Base-by-base conservation (phyloP, 2,888 invertebrate species). In the Mythimna impura region DNA sequence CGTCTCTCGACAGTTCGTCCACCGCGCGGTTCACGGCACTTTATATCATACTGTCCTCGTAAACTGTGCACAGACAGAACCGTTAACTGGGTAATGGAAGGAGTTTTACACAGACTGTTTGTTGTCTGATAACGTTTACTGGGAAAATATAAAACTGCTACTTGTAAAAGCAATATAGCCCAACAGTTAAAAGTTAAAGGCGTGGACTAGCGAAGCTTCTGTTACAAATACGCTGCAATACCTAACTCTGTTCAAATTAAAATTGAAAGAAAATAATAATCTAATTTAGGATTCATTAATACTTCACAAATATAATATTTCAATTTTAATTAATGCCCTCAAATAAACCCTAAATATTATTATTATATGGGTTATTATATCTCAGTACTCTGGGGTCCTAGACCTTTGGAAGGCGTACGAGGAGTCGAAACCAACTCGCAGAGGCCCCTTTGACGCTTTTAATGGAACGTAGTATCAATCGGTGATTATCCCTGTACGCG, bases 91-190 rank as follows among this genome's bases (percentile, higher is more conserved):
- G n/a, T 57, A 40, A 68, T 69, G 65, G 75, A 40, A 62, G 43
- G 43, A 64, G 61, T 63, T 68, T 57, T 66, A 61, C n/a, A 67
- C 75, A 34, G 52, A 71, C 47, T 58, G 57, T 58, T 60, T 64
- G 58, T 47, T 64, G 47, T 36, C 52, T 76, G 58, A 64, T 64
- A 71, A 71, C 47, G 40, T 78, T 76, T 54, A 78, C 17, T 66
- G 63, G 12, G 47, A 30, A 54, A 71, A 64, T 78, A 54, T 64
- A 57, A 52, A 52, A 2, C 20, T 20, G n/a, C 17, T 47, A 54
- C 36, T 25, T 54, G 12, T 55, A 34, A 62, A 54, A 14, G n/a
- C 25, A 4, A 40, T 40, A 60, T 40, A 47, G 34, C 12, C 22
- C 9, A 43, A 22, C 61, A 7, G 22, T 43, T 61, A 61, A 61